These are phyloP conservation scores for Petrocephalus zakoni DNA, from an alignment of 2,113 vertebrate genomes.

Conservation along the genomic window DNA sequence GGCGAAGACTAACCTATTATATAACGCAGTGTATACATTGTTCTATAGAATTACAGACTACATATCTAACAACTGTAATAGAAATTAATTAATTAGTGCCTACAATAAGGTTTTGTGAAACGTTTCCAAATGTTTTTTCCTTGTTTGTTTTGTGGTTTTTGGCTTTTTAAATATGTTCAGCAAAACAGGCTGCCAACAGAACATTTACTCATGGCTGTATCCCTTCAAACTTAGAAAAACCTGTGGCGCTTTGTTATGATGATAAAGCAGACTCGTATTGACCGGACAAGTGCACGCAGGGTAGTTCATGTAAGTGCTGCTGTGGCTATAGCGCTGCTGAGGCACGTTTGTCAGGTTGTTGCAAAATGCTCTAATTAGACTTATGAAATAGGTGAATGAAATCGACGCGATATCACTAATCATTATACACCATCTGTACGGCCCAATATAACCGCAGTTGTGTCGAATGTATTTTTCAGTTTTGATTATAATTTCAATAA, in stretches of 20 bases:
- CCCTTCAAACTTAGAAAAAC: not conserved
- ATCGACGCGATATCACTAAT: too few relatives aligned
- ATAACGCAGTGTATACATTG: not conserved
- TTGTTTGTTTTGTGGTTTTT: not conserved
- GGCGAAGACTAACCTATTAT: not conserved
- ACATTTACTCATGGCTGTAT: not conserved
- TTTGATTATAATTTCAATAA: not conserved
- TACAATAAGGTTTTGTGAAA: not conserved
- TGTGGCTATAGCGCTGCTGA: not conserved
- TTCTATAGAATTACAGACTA: not conserved
- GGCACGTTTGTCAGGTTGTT: not conserved
- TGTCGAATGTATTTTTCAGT: not conserved
- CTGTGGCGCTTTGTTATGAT: not conserved
- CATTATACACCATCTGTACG: not conserved
- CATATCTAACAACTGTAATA: not conserved
- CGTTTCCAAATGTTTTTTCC: not conserved
- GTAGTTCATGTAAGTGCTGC: not conserved
- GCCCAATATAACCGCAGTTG: not conserved
- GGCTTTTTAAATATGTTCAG: not conserved
- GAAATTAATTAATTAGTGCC: not conserved
- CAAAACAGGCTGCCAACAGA: not conserved
- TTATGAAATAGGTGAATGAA: not conserved
- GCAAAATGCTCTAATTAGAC: not conserved
- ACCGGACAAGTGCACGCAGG: not conserved
- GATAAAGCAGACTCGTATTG: not conserved